These are phyloP conservation scores for Ameiurus melas DNA, from an alignment of 2,113 vertebrate genomes.

Conservation along the genomic window DNA sequence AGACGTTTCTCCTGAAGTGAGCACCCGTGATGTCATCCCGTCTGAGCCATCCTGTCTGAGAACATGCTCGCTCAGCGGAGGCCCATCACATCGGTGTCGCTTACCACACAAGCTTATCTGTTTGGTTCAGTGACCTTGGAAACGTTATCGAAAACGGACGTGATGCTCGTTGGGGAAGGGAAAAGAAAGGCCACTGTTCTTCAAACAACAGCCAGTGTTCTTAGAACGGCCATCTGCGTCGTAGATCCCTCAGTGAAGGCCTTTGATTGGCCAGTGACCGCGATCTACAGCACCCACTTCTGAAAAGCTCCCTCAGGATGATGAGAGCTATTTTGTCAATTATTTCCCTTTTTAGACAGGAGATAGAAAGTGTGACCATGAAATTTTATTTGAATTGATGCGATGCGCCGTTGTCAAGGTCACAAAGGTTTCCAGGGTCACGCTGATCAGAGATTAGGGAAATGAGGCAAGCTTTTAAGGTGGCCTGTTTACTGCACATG, in stretches of 20 bases:
- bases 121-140: slow-evolving; percentile 33
- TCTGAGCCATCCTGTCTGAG: slow-evolving; percentile 32
- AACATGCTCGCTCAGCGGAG: neutral
- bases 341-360: slow-evolving; percentile 33
- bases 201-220: slow-evolving; percentile 36
- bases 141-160: slow-evolving; percentile 42
- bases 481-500: slow-evolving; percentile 9
- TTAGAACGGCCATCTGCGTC: slow-evolving; percentile 15
- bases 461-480: slow-evolving; percentile 28
- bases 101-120: slow-evolving; percentile 36
- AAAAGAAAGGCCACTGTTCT: slow-evolving; percentile 35
- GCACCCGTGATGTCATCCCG: slow-evolving; percentile 14
- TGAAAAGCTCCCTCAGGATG: neutral
- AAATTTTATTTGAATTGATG: slow-evolving; percentile 34
- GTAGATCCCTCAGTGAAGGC: slow-evolving; percentile 15
- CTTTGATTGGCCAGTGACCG: slow-evolving; percentile 41
- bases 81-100: slow-evolving; percentile 26
- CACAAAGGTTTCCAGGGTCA: slow-evolving; percentile 1
- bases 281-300: slow-evolving; percentile 31
- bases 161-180: slow-evolving; percentile 11
- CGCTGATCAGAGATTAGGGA: slow-evolving; percentile 40
- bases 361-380: slow-evolving; percentile 29
- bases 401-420: slow-evolving; percentile 25
- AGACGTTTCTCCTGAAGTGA: neutral
- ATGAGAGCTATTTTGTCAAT: slow-evolving; percentile 15